These are phyloP conservation scores for Hyalella azteca DNA, from an alignment of 2,888 invertebrate species.

Conservation along the genomic window DNA sequence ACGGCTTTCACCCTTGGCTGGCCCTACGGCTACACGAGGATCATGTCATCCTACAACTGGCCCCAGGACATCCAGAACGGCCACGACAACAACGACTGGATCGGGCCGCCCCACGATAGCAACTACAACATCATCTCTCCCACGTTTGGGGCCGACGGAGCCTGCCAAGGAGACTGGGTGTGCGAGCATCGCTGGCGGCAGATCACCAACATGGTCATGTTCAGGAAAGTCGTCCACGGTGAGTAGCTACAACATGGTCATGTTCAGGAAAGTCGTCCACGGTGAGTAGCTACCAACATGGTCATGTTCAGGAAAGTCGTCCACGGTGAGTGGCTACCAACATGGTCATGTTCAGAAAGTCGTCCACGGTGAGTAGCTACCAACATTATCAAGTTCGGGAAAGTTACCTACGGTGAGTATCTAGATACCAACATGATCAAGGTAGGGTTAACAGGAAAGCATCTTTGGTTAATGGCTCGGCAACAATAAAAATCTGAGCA, in stretches of 20 bases:
- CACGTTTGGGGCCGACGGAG: conserved; percentile 69
- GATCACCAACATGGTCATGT: conserved; percentile 75
- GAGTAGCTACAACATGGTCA: conserved; percentile 75
- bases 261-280: conserved; percentile 74
- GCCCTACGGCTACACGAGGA: conserved; percentile 77
- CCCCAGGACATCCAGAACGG: conserved; percentile 61
- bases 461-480: too few species aligned
- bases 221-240: conserved; percentile 72
- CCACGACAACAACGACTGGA: conserved; percentile 51
- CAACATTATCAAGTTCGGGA: conserved; percentile 66
- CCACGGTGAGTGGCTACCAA: conserved; percentile 66
- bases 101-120: conserved; percentile 73
- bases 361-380: conserved; percentile 66
- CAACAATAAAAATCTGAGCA: too few species aligned
- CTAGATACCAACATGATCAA: too few species aligned
- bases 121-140: conserved; percentile 72
- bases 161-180: conserved; percentile 77
- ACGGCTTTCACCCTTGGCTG: conserved; percentile 86
- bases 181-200: conserved; percentile 81
- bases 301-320: conserved; percentile 77
- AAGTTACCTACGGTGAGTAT: not conserved
- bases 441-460: too few species aligned
- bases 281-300: conserved; percentile 72
- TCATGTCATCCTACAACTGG: conserved; percentile 87
- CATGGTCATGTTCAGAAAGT: conserved; percentile 80